Conservation (phyloP, 2,113 vertebrate species). For the Triplophysa tibetana region DNA sequence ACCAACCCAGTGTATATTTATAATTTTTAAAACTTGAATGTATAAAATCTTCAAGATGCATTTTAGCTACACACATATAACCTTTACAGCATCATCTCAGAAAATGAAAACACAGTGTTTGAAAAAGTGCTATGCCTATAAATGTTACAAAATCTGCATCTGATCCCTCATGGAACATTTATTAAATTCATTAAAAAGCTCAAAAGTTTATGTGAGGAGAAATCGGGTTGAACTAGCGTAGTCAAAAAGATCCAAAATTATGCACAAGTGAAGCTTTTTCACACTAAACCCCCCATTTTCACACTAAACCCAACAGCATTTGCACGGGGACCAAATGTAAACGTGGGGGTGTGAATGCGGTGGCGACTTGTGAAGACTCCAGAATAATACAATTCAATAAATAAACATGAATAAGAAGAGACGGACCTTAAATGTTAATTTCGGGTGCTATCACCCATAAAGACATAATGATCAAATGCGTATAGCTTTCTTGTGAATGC, state of each 20-base stretch:
- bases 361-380: constrained; percentile 21
- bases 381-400: constrained; percentile 12
- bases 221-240: neutral
- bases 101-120: neutral
- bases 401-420: constrained; percentile 21
- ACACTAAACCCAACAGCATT: constrained; percentile 34
- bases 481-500: neutral
- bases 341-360: constrained; percentile 42
- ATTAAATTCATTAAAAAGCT: neutral
- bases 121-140: no score
- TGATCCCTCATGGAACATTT: neutral
- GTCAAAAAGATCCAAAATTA: constrained; percentile 9
- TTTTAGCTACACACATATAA: neutral
- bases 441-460: constrained; percentile 12
- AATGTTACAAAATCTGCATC: constrained; percentile 8
- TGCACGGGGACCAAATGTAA: constrained; percentile 18
- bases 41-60: neutral
- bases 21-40: no score
- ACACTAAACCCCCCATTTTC: constrained; percentile 43
- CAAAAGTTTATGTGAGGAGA: neutral
- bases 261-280: constrained; percentile 42
- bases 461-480: constrained; percentile 11
- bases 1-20: no score
- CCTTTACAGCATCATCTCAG: neutral
- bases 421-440: constrained; percentile 29